Base-by-base conservation (phyloP, 2,113 vertebrate genomes). In the Collichthys lucidus region DNA sequence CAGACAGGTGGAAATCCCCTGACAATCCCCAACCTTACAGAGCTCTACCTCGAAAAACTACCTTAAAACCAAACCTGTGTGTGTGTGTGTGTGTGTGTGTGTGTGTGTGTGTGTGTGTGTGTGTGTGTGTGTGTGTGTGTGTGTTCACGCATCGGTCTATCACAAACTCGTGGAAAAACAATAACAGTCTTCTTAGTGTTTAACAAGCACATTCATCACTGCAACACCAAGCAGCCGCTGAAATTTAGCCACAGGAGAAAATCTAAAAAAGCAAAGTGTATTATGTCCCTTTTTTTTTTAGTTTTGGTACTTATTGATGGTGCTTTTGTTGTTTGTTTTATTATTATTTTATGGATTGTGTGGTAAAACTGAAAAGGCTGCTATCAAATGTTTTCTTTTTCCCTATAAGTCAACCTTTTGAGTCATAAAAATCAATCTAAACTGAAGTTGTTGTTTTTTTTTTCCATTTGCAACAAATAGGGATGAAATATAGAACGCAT, bases 1-100 rank as follows among this genome's bases (percentile, higher is more conserved):
- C 68, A 82, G 81, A 87, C 77, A 85, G 67, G 65, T 82, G 74
- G 84, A 92, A 92, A 86, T 88, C 82, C 86, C 80, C 79, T n/a
- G 46, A 80, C 59, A 72, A 88, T 89, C 79, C 88, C 73, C 62
- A 61, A 85, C 60, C 40, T 62, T 53, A 56, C 52, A 67, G 40
- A n/a, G 11, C 46, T 82, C 47, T 79, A 63, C 71, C 70, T 78
- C 3, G 2, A 83, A 88, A 88, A 84, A 79, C 68, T 26, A 71
- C 53, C 71, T 69, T 61, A 63, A 72, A 80, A 63, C 65, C 50
- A 68, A 46, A 17, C 17, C 1, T 79, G 74, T 35, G 19, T 71
- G 68, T 63, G 61, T 74, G 40, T 35, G 53, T 75, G 29, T 66
- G 64, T 62, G 62, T 5, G 50, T 26, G 64, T 62, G 62, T 9